These are phyloP conservation scores for Neotragus pygmaeus DNA, from an alignment of 2,113 vertebrate species.

Conservation along the genomic window DNA sequence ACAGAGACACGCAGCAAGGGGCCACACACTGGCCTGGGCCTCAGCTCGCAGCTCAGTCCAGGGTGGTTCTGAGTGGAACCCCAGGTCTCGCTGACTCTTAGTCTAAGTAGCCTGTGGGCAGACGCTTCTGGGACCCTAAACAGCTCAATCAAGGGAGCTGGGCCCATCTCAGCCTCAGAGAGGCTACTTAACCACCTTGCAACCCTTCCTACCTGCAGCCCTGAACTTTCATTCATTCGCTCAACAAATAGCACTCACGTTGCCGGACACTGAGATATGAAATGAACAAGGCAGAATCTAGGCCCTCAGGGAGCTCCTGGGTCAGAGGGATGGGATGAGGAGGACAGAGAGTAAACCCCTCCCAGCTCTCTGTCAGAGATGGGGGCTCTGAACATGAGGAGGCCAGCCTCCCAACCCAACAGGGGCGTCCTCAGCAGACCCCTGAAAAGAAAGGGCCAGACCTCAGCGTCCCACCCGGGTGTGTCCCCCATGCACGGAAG, in stretches of 20 bases:
- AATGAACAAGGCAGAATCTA: background rate
- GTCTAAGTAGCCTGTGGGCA: background rate
- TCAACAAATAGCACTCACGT: accelerated
- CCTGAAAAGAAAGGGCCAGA: background rate
- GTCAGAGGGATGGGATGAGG: background rate
- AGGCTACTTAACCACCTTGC: background rate
- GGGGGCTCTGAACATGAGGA: background rate
- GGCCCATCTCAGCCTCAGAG: background rate
- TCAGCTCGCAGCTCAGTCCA: background rate
- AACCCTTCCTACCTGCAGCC: background rate
- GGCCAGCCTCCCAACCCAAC: background rate
- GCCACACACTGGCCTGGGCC: accelerated
- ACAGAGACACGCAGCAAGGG: too few relatives aligned
- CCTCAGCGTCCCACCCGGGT: background rate
- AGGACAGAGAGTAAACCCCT: background rate
- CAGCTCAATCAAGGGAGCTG: too few relatives aligned
- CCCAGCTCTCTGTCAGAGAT: background rate
- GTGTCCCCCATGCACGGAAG: background rate
- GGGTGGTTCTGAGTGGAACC: background rate
- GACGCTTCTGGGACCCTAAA: background rate
- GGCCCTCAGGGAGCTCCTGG: background rate
- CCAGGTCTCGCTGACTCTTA: background rate
- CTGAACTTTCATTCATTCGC: background rate
- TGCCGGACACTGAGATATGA: background rate
- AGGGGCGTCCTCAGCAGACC: background rate